Evolutionary conservation across 2,888 invertebrate genomes (phyloP).

Genomic region (Lasioglossum figueresi): DNA sequence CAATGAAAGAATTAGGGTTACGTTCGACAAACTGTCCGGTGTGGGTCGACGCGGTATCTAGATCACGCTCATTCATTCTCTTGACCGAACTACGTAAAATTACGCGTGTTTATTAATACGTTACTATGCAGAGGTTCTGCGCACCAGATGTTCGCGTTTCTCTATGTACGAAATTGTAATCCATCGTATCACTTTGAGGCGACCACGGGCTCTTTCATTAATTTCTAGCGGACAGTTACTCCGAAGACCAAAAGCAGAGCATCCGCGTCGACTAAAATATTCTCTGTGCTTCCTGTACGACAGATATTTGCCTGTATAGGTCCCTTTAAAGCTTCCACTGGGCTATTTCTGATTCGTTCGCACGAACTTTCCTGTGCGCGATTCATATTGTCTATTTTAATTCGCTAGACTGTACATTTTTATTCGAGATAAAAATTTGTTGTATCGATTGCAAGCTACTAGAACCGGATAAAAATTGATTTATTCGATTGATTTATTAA

Average conservation of each 20-base stretch:
- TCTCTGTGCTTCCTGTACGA: too few relatives aligned
- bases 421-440: background rate
- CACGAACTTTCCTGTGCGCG: background rate
- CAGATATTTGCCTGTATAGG: background rate
- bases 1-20: background rate
- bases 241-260: slow-evolving; percentile 19
- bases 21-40: background rate
- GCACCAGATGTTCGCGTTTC: slow-evolving; percentile 46
- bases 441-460: too few relatives aligned
- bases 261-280: background rate
- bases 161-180: slow-evolving; percentile 30
- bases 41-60: background rate
- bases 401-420: background rate
- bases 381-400: background rate
- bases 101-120: slow-evolving; percentile 48
- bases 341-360: background rate
- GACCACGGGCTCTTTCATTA: slow-evolving; percentile 34
- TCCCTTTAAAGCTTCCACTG: background rate
- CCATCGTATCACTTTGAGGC: slow-evolving; percentile 32
- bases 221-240: slow-evolving; percentile 40
- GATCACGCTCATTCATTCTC: slow-evolving; percentile 14
- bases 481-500: too few relatives aligned
- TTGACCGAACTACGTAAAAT: slow-evolving; percentile 13
- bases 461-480: too few relatives aligned
- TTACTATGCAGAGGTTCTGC: slow-evolving; percentile 49